These are phyloP conservation scores for Stegastes partitus DNA, from an alignment of 2,113 vertebrate species.

Conservation along the genomic window DNA sequence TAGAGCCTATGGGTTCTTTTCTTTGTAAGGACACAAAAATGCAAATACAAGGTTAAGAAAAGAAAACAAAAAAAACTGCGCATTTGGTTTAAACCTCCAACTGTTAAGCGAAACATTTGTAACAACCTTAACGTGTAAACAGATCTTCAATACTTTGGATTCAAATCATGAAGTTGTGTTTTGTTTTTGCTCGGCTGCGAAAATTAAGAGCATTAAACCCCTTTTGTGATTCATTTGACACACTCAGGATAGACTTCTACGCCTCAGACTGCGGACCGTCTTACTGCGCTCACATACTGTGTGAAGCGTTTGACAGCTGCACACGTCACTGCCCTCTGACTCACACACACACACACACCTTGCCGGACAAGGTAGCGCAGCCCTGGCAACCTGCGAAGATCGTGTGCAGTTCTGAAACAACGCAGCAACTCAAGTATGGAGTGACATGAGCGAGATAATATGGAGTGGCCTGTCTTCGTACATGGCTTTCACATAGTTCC, in stretches of 20 bases:
- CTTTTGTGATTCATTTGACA: neutral
- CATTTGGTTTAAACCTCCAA: neutral
- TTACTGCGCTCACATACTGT: neutral
- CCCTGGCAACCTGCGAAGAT: neutral
- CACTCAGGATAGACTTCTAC: neutral
- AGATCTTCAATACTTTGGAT: neutral
- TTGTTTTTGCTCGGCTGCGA: neutral
- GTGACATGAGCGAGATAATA: neutral
- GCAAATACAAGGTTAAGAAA: neutral
- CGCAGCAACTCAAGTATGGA: neutral
- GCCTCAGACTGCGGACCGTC: neutral
- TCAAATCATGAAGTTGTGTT: neutral
- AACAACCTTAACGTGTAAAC: neutral
- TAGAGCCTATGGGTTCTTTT: no score
- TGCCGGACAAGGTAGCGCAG: neutral
- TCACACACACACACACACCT: conserved; percentile 34
- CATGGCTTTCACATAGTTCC: conserved; percentile 15
- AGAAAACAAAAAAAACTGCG: neutral
- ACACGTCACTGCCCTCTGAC: conserved; percentile 13
- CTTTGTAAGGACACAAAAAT: neutral
- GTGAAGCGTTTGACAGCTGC: neutral
- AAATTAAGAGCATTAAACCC: conserved; percentile 9
- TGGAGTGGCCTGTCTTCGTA: conserved; percentile 12
- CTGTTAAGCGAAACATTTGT: neutral
- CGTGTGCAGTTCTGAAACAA: conserved; percentile 4